These are phyloP conservation scores for Lordiphosa fenestrarum DNA, from an alignment of 2,888 invertebrate genomes.

Conservation along the genomic window DNA sequence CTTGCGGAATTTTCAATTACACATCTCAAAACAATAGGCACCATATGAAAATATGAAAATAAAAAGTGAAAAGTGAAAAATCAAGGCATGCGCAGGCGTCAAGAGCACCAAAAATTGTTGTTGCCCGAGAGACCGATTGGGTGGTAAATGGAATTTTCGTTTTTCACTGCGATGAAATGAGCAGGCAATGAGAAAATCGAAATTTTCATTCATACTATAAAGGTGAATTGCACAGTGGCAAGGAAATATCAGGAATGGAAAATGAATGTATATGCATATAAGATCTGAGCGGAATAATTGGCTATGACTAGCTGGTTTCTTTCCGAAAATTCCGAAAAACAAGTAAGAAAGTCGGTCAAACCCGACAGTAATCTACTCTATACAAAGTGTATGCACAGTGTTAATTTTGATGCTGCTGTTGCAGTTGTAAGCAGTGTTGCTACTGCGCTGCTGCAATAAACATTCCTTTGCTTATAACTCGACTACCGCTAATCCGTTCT, in stretches of 20 bases:
- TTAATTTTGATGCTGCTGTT: no score
- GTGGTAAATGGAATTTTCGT: slow-evolving; percentile 47
- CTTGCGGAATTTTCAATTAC: slow-evolving; percentile 72
- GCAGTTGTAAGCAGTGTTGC: no score
- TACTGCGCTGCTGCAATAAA: no score
- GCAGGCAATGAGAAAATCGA: slow-evolving; percentile 67
- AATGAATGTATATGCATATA: no score
- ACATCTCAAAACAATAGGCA: slow-evolving; percentile 50
- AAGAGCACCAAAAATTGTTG: slow-evolving; percentile 23
- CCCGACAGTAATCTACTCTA: no score
- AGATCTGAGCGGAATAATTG: no score
- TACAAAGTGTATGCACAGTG: no score
- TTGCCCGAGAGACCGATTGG: slow-evolving; percentile 7
- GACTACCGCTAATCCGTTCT: no score
- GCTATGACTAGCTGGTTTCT: no score
- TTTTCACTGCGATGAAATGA: slow-evolving; percentile 48
- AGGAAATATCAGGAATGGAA: not conserved
- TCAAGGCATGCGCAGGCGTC: slow-evolving; percentile 49
- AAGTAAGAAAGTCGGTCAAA: no score
- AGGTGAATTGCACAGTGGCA: slow-evolving; percentile 62
- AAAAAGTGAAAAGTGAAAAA: slow-evolving; percentile 69
- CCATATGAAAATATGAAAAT: slow-evolving; percentile 18
- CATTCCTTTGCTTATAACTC: no score
- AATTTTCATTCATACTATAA: slow-evolving; percentile 72
- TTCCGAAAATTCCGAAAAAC: no score